Base-by-base conservation (phyloP, 2,113 vertebrate species). In the Pseudois nayaur region DNA sequence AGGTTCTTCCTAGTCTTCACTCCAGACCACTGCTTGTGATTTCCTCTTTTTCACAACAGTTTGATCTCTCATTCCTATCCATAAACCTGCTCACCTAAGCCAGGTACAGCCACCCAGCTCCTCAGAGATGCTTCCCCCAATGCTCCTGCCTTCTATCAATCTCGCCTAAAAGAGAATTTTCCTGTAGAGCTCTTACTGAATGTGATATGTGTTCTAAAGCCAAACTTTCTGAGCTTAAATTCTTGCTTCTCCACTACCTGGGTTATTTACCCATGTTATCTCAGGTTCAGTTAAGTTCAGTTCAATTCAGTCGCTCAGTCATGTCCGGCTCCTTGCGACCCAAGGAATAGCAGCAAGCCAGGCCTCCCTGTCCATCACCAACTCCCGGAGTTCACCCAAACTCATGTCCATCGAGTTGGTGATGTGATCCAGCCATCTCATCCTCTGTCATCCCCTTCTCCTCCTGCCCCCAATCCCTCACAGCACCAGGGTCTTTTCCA, bases 281-380 rank as follows among this genome's bases (percentile, higher is more conserved):
- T 96, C 36, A 67, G 19, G n/a, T 62, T 62, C 59, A 62, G 29
- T 31, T 60, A 12, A 29, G 59, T 60, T 29, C 27, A 60, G 12
- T 60, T 60, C 59, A 62, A 14, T 31, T 62, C 29, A 62, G 29
- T 62, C 2, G 0, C 27, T 62, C 59, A 62, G 12, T 62, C 6
- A 0, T 62, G 13, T 62, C 59, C 0, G 1, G 6, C 29, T 62
- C 59, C 11, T 15, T 62, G 27, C 0, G 0, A 31, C 12, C 59
- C 12, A 12, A 60, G 6, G 59, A 60, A 60, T 6, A 13, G 11
- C 11, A 13, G 59, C 11, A 60, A 0, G 0, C 5, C 59, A 60
- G 0, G 11, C 27, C 59, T 60, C 59, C 59, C 27, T 13, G 59
- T 60, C 59, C 59, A 60, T 60, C 59, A 60, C 11, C 59, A 60